A percentile compares a stretch with the other conserved stretches of the same genome.
Conservation (phyloP, 2,797 vertebrate species). For the Xiphophorus birchmanni region DNA sequence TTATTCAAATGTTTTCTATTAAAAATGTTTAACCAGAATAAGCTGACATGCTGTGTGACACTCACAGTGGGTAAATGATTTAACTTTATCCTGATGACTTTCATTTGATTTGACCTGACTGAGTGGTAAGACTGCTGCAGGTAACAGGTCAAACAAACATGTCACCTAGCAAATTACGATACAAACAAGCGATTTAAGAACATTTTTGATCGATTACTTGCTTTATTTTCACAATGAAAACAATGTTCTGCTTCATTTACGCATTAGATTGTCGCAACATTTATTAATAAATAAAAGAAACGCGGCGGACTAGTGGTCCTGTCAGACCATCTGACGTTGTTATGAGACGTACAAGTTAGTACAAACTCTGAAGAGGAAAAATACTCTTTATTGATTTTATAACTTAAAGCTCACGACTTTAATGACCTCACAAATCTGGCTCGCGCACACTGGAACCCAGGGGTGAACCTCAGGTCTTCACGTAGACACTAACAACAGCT, state of each 20-base stretch:
- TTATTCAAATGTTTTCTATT: conserved; percentile 5
- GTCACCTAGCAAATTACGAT: background rate
- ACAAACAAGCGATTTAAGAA: background rate
- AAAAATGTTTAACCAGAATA: background rate
- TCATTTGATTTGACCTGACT: background rate
- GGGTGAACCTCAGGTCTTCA: background rate
- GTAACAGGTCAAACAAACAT: background rate
- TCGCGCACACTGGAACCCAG: background rate
- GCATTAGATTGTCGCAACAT: background rate
- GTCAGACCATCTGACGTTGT: background rate
- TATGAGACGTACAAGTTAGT: background rate
- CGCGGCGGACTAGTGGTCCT: background rate
- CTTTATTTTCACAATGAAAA: background rate
- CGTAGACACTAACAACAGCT: background rate
- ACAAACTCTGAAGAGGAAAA: background rate
- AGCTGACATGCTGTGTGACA: background rate
- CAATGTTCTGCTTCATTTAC: background rate
- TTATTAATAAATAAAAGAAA: too few species aligned
- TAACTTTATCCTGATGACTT: background rate
- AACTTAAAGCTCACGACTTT: background rate
- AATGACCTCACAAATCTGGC: background rate
- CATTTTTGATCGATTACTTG: background rate
- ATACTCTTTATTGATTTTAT: background rate
- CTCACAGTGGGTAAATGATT: background rate
- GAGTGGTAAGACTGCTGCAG: background rate